Base-by-base conservation (phyloP, 2,888 invertebrate genomes). In the Cataglyphis albicans region DNA sequence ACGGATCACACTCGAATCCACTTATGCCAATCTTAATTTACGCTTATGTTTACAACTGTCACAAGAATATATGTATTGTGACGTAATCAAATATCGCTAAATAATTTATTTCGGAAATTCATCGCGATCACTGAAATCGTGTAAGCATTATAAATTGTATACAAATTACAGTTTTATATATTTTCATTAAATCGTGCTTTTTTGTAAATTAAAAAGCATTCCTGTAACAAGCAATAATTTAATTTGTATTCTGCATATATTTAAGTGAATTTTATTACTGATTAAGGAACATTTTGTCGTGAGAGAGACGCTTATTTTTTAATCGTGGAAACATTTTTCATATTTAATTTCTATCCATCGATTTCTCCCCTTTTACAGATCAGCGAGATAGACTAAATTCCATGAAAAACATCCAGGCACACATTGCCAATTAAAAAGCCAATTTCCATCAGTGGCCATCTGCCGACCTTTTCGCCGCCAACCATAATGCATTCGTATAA, bases 351-450 rank as follows among this genome's bases (percentile, higher is more conserved):
- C 32, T 9, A 44, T 3, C 41, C 21, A 35, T 59, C 57, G 32
- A 68, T 59, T 78, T 18, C 4, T 68, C 10, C 32, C 25, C 0
- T 38, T 18, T 25, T 21, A 25, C 59, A n/a, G 57, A 82, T 81
- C 80, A 55, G 25, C 65, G 44, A 32, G 67, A 48, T 75, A 61
- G 72, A 15, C 63, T 68, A 67, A 67, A 76, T 65, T 67, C 57
- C 29, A 76, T 67, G 68, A 78, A 78, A 78, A 67, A 78, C 59
- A 80, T 68, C 18, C 25, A 25, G 44, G 21, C 78, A 44, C 73
- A 73, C 44, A 32, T 75, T 74, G 78, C 84, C 86, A 88, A 88
- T 88, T 87, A 87, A 87, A 87, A 87, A 87, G 59, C 67, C 87
- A 88, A 87, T 88, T 68, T 81, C 63, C 84, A 81, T 35, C 68